Percentiles rank a stretch among this genome's conserved stretches.
Evolutionary conservation across 2,113 vertebrate genomes (phyloP).

Genomic region (Capra hircus): DNA sequence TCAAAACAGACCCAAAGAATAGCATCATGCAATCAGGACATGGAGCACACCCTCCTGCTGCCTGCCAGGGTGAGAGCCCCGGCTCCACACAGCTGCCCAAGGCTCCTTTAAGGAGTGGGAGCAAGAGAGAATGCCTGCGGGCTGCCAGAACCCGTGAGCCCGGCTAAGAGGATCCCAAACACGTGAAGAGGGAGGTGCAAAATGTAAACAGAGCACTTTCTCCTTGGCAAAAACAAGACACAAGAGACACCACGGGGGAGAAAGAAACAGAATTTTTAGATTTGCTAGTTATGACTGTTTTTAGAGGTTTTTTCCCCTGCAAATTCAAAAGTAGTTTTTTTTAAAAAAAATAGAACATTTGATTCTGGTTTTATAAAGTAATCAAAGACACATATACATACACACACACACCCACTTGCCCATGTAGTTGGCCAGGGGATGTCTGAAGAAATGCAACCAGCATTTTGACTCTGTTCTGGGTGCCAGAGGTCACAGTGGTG

Average conservation of each 20-base stretch:
- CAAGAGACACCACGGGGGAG: background rate
- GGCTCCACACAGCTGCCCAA: accelerated
- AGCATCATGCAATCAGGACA: background rate
- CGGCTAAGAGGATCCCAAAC: background rate
- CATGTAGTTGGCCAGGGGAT: background rate
- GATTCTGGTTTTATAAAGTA: background rate
- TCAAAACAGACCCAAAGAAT: background rate
- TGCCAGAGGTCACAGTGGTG: background rate
- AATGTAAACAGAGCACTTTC: slow-evolving; percentile 25
- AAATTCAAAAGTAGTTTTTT: background rate
- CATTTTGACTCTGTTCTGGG: background rate
- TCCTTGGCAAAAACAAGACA: slow-evolving; percentile 65
- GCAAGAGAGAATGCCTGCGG: background rate
- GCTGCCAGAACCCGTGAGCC: slow-evolving; percentile 61
- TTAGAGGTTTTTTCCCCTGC: background rate
- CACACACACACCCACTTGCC: background rate
- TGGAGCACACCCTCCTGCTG: accelerated
- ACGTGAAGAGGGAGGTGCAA: background rate
- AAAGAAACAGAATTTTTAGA: background rate
- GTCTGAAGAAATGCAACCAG: background rate
- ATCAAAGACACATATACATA: background rate
- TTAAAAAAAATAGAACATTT: background rate
- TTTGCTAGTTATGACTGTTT: background rate
- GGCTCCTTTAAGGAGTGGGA: slow-evolving; percentile 58
- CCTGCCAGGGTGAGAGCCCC: background rate